Percentiles rank a stretch among this genome's conserved stretches.
Evolutionary conservation across 2,797 vertebrate species (phyloP).

Genomic region (Megalops cyprinoides): DNA sequence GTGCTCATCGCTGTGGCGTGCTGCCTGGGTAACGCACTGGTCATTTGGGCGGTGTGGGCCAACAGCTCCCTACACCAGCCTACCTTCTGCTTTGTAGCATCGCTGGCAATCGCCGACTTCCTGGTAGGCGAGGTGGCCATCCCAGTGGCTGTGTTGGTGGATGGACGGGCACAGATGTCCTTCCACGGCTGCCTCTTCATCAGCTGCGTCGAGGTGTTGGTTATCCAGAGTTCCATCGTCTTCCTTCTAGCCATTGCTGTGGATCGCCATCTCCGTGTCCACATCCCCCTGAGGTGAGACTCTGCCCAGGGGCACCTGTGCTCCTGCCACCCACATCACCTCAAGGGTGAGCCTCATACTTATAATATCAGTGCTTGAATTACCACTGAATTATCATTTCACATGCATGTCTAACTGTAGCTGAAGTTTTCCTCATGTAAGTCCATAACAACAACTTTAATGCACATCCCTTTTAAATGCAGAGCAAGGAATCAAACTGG

Average conservation of each 20-base stretch:
- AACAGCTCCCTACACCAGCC: conserved; percentile 66
- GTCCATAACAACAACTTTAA: no score
- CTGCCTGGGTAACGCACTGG: conserved; percentile 79
- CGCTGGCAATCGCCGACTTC: conserved; percentile 84
- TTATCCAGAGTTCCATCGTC: conserved; percentile 80
- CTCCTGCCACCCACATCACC: no score
- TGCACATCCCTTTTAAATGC: no score
- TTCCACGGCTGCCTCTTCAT: conserved; percentile 79
- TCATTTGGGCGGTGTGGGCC: conserved; percentile 78
- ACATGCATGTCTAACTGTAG: no score
- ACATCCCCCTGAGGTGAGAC: conserved; percentile 74
- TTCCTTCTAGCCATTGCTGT: conserved; percentile 82
- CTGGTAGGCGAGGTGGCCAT: conserved; percentile 79
- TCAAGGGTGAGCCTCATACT: no score
- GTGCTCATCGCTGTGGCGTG: conserved; percentile 60
- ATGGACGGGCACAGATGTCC: conserved; percentile 52
- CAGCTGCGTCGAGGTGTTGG: conserved; percentile 77
- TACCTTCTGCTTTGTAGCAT: conserved; percentile 81
- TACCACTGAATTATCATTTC: no score
- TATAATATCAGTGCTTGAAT: no score
- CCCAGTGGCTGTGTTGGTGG: conserved; percentile 79
- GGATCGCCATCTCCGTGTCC: conserved; percentile 84
- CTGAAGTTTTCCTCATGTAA: no score
- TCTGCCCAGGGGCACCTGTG: no score
- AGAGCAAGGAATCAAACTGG: no score